phyloP scores from a whole-genome alignment of 2,113 vertebrate species.

The Poecile atricapillus region DNA sequence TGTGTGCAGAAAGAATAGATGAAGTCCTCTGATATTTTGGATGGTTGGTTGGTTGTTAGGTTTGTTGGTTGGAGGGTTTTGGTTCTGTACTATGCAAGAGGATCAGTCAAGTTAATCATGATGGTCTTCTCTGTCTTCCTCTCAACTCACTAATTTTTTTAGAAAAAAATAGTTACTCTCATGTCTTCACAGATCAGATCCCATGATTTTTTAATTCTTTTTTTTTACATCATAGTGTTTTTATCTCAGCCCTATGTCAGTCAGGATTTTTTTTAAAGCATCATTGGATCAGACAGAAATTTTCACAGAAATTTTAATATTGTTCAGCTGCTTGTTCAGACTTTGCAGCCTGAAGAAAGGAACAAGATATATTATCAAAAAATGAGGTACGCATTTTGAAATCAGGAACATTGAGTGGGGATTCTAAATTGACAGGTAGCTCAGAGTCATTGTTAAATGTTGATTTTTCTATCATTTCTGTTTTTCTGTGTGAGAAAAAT shows the following conservation, averaged over 20 bases:
- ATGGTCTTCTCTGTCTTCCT: background rate
- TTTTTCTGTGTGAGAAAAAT: background rate
- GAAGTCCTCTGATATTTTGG: background rate
- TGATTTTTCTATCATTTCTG: background rate
- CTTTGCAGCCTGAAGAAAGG: background rate
- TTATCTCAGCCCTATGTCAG: background rate
- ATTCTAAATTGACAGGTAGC: background rate
- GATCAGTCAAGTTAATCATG: background rate
- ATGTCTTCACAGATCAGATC: background rate
- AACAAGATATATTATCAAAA: background rate
- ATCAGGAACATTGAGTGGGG: background rate
- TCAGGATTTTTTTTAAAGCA: background rate
- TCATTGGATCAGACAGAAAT: background rate
- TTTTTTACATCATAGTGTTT: background rate
- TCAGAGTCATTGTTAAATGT: background rate
- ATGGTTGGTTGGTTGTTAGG: background rate
- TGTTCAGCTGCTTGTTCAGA: background rate
- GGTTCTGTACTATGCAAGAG: background rate
- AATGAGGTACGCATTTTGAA: background rate
- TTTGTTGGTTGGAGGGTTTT: background rate
- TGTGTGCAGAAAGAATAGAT: background rate
- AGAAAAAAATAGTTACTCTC: background rate
- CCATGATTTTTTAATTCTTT: accelerated
- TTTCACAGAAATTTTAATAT: background rate
- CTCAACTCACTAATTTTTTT: background rate